phyloP scores from a whole-genome alignment of 2,113 vertebrate genomes.

The Psilopogon haemacephalus region DNA sequence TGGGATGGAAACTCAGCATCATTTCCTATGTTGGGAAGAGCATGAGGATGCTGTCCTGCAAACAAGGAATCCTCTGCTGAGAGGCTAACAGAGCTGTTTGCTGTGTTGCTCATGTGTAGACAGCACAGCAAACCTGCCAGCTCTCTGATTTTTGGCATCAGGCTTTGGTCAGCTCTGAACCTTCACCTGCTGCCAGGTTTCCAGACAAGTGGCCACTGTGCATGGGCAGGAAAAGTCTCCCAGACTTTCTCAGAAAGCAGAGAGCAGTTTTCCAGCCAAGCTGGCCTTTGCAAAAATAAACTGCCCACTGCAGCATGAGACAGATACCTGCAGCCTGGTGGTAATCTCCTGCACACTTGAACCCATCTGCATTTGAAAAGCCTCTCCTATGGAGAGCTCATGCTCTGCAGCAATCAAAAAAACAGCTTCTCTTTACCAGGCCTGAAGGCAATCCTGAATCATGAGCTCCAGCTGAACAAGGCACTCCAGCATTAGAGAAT shows the following conservation, averaged over 20 bases:
- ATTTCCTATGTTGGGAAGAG: neutral
- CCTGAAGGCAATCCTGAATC: constrained; percentile 1
- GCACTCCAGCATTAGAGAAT: neutral
- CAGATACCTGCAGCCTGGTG: neutral
- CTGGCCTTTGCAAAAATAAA: neutral
- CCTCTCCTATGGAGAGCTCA: constrained; percentile 14
- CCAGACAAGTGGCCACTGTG: neutral
- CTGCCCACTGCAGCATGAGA: neutral
- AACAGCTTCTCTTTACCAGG: neutral
- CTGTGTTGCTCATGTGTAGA: rapidly evolving
- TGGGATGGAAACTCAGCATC: neutral
- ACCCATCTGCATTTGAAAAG: neutral
- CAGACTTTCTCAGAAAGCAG: neutral
- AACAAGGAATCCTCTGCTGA: neutral
- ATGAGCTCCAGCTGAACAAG: neutral
- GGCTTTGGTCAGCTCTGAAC: neutral
- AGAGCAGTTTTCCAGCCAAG: neutral
- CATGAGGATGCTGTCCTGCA: neutral
- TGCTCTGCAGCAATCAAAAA: neutral
- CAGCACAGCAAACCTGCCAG: neutral
- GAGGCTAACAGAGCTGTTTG: neutral
- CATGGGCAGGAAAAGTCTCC: neutral
- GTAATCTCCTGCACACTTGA: neutral
- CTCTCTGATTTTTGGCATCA: neutral
- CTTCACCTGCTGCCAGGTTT: neutral